A percentile compares a stretch with the other conserved stretches of the same genome.
Conservation (phyloP, 2,797 vertebrate species). For the Falco cherrug region DNA sequence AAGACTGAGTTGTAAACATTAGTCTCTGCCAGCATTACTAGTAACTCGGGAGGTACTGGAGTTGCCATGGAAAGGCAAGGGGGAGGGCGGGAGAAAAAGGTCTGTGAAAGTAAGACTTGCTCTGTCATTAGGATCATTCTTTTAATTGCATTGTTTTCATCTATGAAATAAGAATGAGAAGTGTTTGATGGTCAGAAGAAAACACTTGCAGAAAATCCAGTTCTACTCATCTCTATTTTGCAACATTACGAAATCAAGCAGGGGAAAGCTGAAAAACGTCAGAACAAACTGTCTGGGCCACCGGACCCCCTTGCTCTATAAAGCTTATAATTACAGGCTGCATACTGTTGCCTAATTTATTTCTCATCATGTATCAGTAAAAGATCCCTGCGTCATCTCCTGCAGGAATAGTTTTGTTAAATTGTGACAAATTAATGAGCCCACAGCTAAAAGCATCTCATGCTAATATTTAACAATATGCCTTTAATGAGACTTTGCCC, state of each 20-base stretch:
- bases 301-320: not conserved
- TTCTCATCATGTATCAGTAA: not conserved
- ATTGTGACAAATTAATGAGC: not conserved
- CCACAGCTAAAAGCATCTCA: not conserved
- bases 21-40: not conserved
- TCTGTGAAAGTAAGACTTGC: not conserved
- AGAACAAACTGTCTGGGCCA: not conserved
- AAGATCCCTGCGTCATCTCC: not conserved
- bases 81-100: not conserved
- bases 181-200: not conserved
- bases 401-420: not conserved
- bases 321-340: not conserved
- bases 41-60: slow-evolving; percentile 23
- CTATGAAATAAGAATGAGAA: not conserved
- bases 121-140: not conserved
- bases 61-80: not conserved
- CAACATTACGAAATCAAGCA: not conserved
- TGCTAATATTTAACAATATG: not conserved
- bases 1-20: slow-evolving; percentile 37
- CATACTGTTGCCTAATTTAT: not conserved
- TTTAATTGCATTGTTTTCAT: not conserved
- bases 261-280: not conserved
- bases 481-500: not conserved
- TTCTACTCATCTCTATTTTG: not conserved
- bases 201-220: not conserved